phyloP scores from a whole-genome alignment of 64 coral and sea anemone species.

The Stichodactyla mertensii region DNA sequence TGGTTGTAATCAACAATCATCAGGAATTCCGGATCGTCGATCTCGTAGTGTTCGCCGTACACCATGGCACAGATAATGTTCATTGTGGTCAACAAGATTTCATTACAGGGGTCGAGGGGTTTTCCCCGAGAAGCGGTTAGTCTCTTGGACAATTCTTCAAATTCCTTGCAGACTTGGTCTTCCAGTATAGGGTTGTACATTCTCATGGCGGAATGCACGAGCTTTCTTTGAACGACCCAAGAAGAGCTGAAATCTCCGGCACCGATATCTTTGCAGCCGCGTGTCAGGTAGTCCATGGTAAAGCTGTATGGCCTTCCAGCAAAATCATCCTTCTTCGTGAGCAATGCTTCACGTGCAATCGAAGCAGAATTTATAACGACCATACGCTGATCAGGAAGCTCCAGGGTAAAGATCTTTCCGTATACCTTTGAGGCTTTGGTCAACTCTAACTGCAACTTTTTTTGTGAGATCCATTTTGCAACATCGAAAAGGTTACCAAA shows the following conservation, averaged over 20 bases:
- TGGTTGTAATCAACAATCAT: neutral
- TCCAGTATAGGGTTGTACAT: neutral
- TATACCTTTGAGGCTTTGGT: neutral
- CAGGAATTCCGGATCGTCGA: conserved; percentile 25
- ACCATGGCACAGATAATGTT: conserved; percentile 10
- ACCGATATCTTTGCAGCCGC: neutral
- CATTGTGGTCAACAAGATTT: neutral
- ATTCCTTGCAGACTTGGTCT: neutral
- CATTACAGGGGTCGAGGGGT: neutral
- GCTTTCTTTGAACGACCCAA: neutral
- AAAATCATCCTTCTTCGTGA: neutral
- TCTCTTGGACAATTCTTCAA: neutral
- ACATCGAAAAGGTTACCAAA: neutral
- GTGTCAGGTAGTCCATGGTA: neutral
- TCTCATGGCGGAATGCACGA: neutral
- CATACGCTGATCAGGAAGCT: neutral
- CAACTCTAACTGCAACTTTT: neutral
- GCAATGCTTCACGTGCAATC: neutral
- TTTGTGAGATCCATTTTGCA: neutral
- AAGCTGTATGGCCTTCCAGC: neutral
- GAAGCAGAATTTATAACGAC: neutral
- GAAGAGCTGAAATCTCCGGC: neutral
- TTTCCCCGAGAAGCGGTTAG: neutral
- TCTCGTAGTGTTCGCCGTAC: conserved; percentile 3
- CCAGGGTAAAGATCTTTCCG: neutral